Conservation (phyloP, 1,140 invertebrate species). For the Oedothorax gibbosus region DNA sequence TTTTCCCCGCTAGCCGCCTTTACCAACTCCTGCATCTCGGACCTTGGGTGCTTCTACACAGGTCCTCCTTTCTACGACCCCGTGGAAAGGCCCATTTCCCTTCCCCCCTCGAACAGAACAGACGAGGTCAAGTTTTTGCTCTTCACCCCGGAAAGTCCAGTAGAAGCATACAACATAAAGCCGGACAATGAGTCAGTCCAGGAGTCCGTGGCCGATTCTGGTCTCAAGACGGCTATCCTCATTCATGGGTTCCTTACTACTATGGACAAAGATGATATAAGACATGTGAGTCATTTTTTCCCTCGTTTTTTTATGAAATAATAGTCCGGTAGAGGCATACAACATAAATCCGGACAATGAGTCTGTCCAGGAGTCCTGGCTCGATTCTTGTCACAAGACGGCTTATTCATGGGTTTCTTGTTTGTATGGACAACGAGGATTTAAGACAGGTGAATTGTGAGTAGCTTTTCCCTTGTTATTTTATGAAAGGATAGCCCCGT, state of each 20-base stretch:
- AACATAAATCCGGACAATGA: no score
- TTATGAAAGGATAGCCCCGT: no score
- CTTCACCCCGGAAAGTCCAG: background rate
- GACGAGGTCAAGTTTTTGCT: background rate
- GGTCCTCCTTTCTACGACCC: conserved; percentile 59
- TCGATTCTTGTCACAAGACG: no score
- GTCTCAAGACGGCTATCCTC: background rate
- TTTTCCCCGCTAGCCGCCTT: background rate
- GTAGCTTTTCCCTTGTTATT: no score
- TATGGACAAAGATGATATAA: conserved; percentile 1
- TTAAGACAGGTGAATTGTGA: no score
- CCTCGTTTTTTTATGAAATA: no score
- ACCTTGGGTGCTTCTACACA: conserved; percentile 61
- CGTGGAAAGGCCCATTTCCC: conserved; percentile 20
- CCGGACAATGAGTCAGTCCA: background rate
- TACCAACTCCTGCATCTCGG: conserved; percentile 33
- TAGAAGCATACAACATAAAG: background rate
- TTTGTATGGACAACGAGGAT: no score
- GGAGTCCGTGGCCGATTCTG: background rate
- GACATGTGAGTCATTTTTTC: background rate
- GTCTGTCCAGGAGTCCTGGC: no score
- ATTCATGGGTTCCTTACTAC: conserved; percentile 14
- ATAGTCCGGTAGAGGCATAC: no score
- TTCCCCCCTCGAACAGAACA: conserved; percentile 9
- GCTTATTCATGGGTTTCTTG: no score